Evolutionary conservation across 1,140 invertebrate species (phyloP).

Genomic region (Bathynomus jamesi): DNA sequence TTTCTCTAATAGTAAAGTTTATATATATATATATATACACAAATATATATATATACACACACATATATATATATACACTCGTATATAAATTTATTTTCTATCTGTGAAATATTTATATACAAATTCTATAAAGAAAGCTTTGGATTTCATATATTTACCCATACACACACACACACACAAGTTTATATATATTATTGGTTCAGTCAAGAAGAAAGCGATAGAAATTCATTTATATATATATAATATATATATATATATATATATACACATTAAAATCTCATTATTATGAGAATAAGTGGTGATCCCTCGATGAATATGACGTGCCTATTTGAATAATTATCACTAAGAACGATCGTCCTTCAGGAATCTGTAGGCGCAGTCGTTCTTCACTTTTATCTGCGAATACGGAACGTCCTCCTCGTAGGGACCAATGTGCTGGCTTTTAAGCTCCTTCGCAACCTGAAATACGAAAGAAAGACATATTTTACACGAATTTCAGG

Average conservation of each 20-base stretch:
- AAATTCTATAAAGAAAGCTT: background rate
- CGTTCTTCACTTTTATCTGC: background rate
- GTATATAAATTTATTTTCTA: conserved; percentile 1
- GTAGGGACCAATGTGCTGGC: background rate
- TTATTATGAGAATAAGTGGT: no score
- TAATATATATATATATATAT: no score
- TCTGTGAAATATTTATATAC: background rate
- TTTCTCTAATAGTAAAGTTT: background rate
- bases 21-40: conserved; percentile 9
- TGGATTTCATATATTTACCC: no score
- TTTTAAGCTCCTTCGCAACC: background rate
- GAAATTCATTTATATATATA: no score
- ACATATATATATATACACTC: conserved; percentile 1
- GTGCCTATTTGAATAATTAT: background rate
- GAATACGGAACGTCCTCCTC: background rate
- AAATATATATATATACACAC: conserved; percentile 8
- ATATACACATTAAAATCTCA: no score
- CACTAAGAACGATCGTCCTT: background rate
- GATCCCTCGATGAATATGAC: no score
- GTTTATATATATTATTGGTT: no score
- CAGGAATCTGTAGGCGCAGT: background rate
- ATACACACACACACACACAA: no score
- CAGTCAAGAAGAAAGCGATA: no score
- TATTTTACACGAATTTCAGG: no score
- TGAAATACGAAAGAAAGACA: no score